Conservation (phyloP, 2,797 vertebrate species). For the Spheniscus humboldti region DNA sequence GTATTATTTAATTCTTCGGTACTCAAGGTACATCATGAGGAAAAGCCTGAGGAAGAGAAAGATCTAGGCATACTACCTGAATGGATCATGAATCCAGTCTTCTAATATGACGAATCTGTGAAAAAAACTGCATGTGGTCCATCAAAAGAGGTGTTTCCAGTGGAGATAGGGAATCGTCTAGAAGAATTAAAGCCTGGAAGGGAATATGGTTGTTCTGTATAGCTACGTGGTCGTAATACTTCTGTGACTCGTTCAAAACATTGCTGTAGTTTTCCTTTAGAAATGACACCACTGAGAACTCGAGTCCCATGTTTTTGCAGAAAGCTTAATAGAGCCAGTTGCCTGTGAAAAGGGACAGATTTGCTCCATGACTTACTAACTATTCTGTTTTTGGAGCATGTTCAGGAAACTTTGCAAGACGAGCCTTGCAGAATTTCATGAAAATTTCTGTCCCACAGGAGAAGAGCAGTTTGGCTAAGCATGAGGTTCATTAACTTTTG, state of each 20-base stretch:
- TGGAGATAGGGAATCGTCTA: neutral
- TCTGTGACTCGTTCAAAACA: neutral
- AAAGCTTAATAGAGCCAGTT: neutral
- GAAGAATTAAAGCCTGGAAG: neutral
- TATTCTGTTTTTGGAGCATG: neutral
- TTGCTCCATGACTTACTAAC: neutral
- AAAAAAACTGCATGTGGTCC: neutral
- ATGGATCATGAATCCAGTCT: neutral
- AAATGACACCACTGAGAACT: neutral
- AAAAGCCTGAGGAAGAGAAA: neutral
- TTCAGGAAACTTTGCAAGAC: constrained; percentile 41
- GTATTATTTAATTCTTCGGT: neutral
- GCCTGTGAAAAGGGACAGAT: neutral
- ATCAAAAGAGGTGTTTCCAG: neutral
- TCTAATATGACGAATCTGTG: neutral
- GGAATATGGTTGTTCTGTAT: neutral
- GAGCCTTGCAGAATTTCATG: constrained; percentile 18
- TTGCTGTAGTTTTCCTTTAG: neutral
- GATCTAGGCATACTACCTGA: neutral
- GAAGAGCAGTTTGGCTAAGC: constrained; percentile 42
- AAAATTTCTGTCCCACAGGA: constrained; percentile 35
- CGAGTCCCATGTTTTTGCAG: neutral
- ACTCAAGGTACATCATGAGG: neutral
- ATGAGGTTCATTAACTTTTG: constrained; percentile 59
- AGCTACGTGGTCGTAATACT: neutral